Evolutionary conservation across 2,797 vertebrate species (phyloP), one percentile per base, ranked within the genome.

Genomic region (Margarornis squamiger): DNA sequence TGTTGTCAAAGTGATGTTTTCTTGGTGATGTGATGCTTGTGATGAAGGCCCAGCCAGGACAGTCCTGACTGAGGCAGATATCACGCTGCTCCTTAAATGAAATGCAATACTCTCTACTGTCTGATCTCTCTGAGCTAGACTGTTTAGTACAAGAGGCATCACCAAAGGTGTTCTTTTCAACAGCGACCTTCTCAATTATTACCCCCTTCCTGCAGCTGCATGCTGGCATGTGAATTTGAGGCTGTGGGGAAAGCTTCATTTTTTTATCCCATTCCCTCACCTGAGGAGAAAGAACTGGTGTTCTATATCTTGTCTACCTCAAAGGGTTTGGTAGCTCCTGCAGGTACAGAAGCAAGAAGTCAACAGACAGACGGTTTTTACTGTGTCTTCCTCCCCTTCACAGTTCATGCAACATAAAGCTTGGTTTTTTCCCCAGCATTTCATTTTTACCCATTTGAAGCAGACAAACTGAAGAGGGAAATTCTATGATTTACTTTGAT

Each of bases 401-500:
- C 21, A 61, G 23, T 24, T 5, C 30, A 43, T 27, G 26, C 26
- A 70, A 29, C 7, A 51, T 38, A 71, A 77, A 82, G 16, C 59
- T 38, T 0, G 0, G 7, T 14, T 65, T 87, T 82, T 58, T 16
- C 21, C 19, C n/a, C 39, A 48, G n/a, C 13, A 57, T 71, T 46
- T 67, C 11, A 12, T 76, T 39, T 87, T 86, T 66, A 48, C 48
- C 18, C 43, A 16, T 21, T 6, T 74, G 34, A 61, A 83, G 61
- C 51, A 88, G 34, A 36, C 19, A 22, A 70, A 79, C 18, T 2
- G 20, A 83, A 88, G 46, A 75, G 14, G 17, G 6, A 80, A 65
- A 63, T 61, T 57, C 24, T 46, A 6, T 18, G 13, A 8, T 65
- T 71, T 61, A 34, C 48, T 79, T 52, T 48, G 43, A 85, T 57